phyloP scores from a whole-genome alignment of 2,797 vertebrate genomes.

The Sebastes reedi region DNA sequence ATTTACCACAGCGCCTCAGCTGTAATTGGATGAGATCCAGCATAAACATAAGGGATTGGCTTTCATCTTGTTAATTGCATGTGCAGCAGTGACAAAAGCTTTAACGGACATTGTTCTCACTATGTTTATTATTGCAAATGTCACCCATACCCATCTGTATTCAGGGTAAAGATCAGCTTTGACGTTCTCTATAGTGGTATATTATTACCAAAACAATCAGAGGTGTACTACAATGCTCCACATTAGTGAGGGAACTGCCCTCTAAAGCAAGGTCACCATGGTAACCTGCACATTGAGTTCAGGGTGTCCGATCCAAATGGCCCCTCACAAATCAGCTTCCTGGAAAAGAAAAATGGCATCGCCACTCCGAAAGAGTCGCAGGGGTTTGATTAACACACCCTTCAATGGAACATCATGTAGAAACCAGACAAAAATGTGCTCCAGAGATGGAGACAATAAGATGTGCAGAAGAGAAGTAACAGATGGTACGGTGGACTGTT shows the following conservation, averaged over 20 bases:
- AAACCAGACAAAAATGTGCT: background rate
- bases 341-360: background rate
- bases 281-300: background rate
- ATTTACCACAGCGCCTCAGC: background rate
- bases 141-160: background rate
- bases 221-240: background rate
- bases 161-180: slow-evolving; percentile 3
- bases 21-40: slow-evolving; percentile 43
- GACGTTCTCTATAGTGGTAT: background rate
- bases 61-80: slow-evolving; percentile 48
- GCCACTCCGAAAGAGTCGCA: background rate
- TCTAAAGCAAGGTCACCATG: background rate
- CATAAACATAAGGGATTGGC: slow-evolving; percentile 30
- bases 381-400: background rate
- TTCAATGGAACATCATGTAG: background rate
- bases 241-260: background rate
- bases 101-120: background rate
- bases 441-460: background rate
- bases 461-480: background rate
- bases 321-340: background rate
- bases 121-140: slow-evolving; percentile 16
- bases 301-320: background rate
- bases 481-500: background rate
- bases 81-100: slow-evolving; percentile 7
- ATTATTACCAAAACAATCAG: background rate